Percentiles rank a stretch among this genome's conserved stretches.
phyloP scores from a whole-genome alignment of 1,140 invertebrate genomes.

The Procambarus virginalis region DNA sequence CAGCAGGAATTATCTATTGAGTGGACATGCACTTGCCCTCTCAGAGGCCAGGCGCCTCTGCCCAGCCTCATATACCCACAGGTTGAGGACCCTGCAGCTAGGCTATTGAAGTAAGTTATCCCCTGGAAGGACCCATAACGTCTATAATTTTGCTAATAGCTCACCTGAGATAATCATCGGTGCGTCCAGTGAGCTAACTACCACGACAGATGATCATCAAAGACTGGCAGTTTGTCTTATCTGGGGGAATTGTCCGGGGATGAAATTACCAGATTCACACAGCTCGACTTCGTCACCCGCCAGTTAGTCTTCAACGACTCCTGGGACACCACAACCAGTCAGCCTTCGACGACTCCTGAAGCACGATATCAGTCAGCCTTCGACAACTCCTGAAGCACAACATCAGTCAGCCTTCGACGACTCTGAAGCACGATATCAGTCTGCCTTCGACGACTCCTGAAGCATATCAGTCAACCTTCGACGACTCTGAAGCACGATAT shows the following conservation, averaged over 20 bases:
- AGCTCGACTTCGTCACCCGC: slow-evolving; percentile 1
- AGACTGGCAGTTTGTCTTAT: background rate
- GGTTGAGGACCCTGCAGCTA: background rate
- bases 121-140: background rate
- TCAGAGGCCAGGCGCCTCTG: slow-evolving; percentile 4
- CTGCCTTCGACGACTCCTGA: no score
- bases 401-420: no score
- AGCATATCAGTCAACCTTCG: no score
- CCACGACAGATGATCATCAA: background rate
- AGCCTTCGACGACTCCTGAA: no score
- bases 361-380: no score
- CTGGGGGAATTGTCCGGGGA: background rate
- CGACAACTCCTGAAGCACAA: no score
- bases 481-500: no score
- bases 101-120: slow-evolving; percentile 19
- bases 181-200: slow-evolving; percentile 17
- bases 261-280: slow-evolving; percentile 9
- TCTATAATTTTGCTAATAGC: slow-evolving; percentile 9
- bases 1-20: slow-evolving; percentile 55
- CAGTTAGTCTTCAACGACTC: background rate
- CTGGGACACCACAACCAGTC: background rate
- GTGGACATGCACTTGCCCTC: slow-evolving; percentile 42
- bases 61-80: slow-evolving; percentile 13
- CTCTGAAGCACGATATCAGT: no score
- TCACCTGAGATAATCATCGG: slow-evolving; percentile 11